phyloP scores from a whole-genome alignment of 1,140 invertebrate species.

The Sycophila sp. region DNA sequence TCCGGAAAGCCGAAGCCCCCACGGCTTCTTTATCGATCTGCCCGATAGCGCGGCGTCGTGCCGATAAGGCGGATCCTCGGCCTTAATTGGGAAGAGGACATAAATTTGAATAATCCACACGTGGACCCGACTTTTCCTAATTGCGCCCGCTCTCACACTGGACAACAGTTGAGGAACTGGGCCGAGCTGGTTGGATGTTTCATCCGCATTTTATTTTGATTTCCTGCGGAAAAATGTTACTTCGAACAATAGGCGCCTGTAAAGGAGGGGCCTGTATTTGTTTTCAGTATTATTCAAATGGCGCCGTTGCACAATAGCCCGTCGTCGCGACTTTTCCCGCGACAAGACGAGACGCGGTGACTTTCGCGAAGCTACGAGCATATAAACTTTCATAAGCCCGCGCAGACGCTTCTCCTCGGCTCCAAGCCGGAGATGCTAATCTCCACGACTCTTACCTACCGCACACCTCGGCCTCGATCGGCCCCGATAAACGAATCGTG shows the following conservation, averaged over 20 bases:
- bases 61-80: no score
- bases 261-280: constrained; percentile 16
- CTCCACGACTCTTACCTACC: constrained; percentile 35
- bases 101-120: constrained; percentile 35
- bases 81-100: no score
- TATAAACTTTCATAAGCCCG: constrained; percentile 27
- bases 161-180: not conserved
- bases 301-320: constrained; percentile 21
- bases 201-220: not conserved
- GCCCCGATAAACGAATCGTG: constrained; percentile 36
- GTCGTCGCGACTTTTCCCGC: constrained; percentile 22
- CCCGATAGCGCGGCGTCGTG: no score
- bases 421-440: no score
- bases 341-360: not conserved
- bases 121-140: constrained; percentile 32
- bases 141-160: constrained; percentile 15
- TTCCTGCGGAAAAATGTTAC: not conserved
- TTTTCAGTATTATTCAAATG: constrained; percentile 28
- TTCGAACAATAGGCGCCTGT: no score
- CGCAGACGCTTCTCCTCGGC: no score
- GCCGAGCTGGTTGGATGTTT: not conserved
- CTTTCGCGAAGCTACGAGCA: constrained; percentile 23
- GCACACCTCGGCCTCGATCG: constrained; percentile 32
- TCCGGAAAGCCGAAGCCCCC: not conserved
- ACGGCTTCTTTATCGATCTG: not conserved